Evolutionary conservation across 2,113 vertebrate genomes (phyloP).

Genomic region (Glaucomys volans): DNA sequence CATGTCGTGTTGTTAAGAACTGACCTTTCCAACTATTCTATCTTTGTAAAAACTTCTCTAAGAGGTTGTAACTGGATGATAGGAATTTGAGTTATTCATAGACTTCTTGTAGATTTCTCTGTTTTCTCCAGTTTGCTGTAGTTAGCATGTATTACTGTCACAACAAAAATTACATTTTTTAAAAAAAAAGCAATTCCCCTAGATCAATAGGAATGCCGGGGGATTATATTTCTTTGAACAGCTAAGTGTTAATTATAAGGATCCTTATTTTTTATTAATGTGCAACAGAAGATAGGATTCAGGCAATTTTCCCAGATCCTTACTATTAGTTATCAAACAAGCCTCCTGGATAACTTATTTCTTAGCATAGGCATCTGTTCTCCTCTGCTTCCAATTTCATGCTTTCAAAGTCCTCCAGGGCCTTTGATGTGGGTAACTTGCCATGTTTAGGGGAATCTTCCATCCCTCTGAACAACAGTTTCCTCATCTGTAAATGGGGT

Average conservation of each 20-base stretch:
- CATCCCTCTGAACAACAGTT: not conserved
- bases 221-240: constrained; percentile 69
- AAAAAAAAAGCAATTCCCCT: constrained; percentile 43
- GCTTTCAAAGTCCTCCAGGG: not conserved
- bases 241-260: constrained; percentile 72
- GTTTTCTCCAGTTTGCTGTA: constrained; percentile 42
- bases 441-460: not conserved
- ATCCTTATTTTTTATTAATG: constrained; percentile 70
- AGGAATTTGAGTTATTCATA: not conserved
- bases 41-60: constrained; percentile 16
- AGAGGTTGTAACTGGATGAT: not conserved
- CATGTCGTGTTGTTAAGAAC: not conserved
- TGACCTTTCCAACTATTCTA: not conserved
- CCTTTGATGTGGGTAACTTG: not conserved
- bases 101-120: constrained; percentile 22
- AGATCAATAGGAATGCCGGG: constrained; percentile 43
- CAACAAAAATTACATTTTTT: constrained; percentile 28
- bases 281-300: constrained; percentile 54
- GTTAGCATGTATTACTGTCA: constrained; percentile 58
- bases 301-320: constrained; percentile 47
- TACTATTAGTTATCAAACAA: constrained; percentile 45
- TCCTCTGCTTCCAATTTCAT: not conserved
- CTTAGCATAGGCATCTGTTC: not conserved
- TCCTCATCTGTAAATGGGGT: not conserved
- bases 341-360: not conserved